These are phyloP conservation scores for Sprattus sprattus DNA, from an alignment of 2,113 vertebrate genomes.

Conservation along the genomic window DNA sequence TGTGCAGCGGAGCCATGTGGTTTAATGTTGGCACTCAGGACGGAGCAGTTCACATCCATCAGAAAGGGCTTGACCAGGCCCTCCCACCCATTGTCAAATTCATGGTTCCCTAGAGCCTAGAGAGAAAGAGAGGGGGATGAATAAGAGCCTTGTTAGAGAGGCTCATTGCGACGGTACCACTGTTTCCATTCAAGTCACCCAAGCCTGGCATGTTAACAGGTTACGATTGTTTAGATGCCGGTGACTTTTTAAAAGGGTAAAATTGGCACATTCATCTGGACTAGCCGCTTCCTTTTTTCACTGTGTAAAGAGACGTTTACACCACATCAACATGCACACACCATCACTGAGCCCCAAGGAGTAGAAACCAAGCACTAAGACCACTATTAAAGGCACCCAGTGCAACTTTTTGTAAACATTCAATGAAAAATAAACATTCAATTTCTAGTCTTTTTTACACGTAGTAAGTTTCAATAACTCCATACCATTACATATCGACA, in stretches of 20 bases:
- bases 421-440: too few species aligned
- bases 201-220: background rate
- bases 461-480: too few species aligned
- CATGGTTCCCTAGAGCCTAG: slow-evolving; percentile 91
- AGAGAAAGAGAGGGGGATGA: background rate
- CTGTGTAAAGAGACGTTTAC: too few species aligned
- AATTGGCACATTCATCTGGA: background rate
- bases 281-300: too few species aligned
- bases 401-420: too few species aligned
- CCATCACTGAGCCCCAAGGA: too few species aligned
- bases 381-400: too few species aligned
- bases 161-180: background rate
- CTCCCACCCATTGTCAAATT: slow-evolving; percentile 87
- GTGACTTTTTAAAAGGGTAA: background rate
- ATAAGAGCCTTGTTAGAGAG: background rate
- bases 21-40: slow-evolving; percentile 88
- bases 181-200: background rate
- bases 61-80: slow-evolving; percentile 86
- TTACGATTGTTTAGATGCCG: background rate
- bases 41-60: slow-evolving; percentile 68
- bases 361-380: too few species aligned
- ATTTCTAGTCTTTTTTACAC: too few species aligned
- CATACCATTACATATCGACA: too few species aligned
- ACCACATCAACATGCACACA: too few species aligned
- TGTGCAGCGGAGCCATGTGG: slow-evolving; percentile 59